These are phyloP conservation scores for Ceratosolen fusciceps DNA, from an alignment of 1,140 invertebrate genomes.

Conservation along the genomic window DNA sequence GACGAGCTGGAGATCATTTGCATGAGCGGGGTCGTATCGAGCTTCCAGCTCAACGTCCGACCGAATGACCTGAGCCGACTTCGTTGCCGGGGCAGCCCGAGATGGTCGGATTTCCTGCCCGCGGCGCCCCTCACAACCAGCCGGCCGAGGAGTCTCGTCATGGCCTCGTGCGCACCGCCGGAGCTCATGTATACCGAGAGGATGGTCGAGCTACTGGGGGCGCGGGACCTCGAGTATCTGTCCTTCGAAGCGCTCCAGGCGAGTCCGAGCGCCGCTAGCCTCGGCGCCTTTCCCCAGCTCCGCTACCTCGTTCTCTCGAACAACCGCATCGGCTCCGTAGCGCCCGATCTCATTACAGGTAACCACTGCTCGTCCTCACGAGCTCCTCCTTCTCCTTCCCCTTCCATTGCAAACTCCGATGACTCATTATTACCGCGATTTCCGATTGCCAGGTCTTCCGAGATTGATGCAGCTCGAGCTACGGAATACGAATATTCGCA, in stretches of 20 bases:
- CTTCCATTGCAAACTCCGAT: too few relatives aligned
- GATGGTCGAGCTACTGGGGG: not conserved
- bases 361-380: not conserved
- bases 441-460: slow-evolving; percentile 20
- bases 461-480: slow-evolving; percentile 21
- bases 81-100: slow-evolving; percentile 7
- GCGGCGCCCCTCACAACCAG: not conserved
- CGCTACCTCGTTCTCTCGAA: slow-evolving; percentile 15
- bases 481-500: slow-evolving; percentile 10
- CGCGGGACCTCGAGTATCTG: not conserved
- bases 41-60: not conserved
- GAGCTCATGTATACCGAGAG: not conserved
- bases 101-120: slow-evolving; percentile 6
- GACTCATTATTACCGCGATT: not conserved
- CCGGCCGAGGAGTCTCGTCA: not conserved
- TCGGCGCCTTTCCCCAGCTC: slow-evolving; percentile 11
- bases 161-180: not conserved
- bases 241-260: not conserved
- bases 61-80: not conserved
- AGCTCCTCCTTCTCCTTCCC: too few relatives aligned
- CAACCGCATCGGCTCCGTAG: not conserved
- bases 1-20: not conserved
- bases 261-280: not conserved
- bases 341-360: slow-evolving; percentile 28
- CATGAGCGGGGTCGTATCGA: not conserved